Percentiles rank a stretch among this genome's conserved stretches.
phyloP scores from a whole-genome alignment of 2,888 invertebrate species.

The Eudasyphora cyanicolor region DNA sequence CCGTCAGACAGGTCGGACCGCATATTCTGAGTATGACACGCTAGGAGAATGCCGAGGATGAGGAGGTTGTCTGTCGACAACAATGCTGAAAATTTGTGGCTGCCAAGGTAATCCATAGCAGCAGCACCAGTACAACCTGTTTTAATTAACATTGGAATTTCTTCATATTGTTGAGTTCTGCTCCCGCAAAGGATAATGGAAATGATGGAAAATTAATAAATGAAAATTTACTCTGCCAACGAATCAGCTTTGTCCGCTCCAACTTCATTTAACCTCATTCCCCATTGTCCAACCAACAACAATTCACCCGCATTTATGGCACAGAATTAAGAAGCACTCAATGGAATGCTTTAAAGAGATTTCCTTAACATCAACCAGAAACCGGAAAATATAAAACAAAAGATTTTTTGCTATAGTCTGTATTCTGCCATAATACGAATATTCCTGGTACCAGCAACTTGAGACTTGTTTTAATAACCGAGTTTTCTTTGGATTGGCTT shows the following conservation, averaged over 20 bases:
- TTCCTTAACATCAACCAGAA: too few relatives aligned
- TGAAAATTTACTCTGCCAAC: not conserved
- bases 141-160: constrained; percentile 38
- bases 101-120: constrained; percentile 26
- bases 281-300: not conserved
- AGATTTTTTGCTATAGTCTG: not conserved
- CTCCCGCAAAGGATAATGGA: constrained; percentile 8
- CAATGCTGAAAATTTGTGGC: constrained; percentile 12
- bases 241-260: not conserved
- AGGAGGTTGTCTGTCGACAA: not conserved
- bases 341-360: not conserved
- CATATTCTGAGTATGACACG: constrained; percentile 1
- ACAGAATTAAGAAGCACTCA: not conserved
- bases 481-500: constrained; percentile 6
- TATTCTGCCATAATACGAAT: constrained; percentile 1
- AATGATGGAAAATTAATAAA: constrained; percentile 39
- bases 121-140: too few relatives aligned
- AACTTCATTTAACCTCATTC: not conserved
- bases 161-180: constrained; percentile 7
- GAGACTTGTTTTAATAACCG: constrained; percentile 54
- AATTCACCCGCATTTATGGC: not conserved
- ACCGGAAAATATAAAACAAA: constrained; percentile 2
- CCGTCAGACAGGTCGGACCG: not conserved
- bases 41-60: not conserved
- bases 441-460: constrained; percentile 37